Percentiles rank a stretch among this genome's conserved stretches.
phyloP scores from a whole-genome alignment of 2,113 vertebrate species.

The Crotalus horridus region DNA sequence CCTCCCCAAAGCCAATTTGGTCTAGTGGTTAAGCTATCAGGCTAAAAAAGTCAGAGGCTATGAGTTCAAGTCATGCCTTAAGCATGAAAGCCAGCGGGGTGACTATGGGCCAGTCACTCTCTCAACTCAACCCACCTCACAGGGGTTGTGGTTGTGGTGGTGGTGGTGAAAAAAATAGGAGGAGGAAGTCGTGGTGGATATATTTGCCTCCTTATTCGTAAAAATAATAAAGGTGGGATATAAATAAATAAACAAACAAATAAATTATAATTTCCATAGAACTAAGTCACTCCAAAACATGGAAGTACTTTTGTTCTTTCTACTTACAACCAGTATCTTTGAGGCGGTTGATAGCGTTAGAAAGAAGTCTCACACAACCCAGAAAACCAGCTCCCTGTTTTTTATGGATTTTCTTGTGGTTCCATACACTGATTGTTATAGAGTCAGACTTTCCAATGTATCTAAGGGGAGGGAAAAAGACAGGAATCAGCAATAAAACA shows the following conservation, averaged over 20 bases:
- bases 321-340: slow-evolving; percentile 99
- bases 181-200: neutral
- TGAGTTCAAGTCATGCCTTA: neutral
- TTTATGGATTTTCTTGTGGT: slow-evolving; percentile 99
- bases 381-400: slow-evolving; percentile 98
- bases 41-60: neutral
- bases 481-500: slow-evolving; percentile 28
- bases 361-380: slow-evolving; percentile 96
- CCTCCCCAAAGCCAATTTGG: neutral
- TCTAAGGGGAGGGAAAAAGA: slow-evolving; percentile 62
- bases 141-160: neutral
- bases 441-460: slow-evolving; percentile 98
- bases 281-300: neutral
- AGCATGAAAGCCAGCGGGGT: neutral
- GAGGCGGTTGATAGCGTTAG: slow-evolving; percentile 95
- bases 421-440: slow-evolving; percentile 98
- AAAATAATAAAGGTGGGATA: neutral
- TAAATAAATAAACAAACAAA: neutral
- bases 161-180: neutral
- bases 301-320: neutral
- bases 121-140: neutral
- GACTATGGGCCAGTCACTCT: neutral
- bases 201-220: neutral
- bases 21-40: neutral
- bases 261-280: neutral